Conservation (phyloP, 1,140 invertebrate genomes). For the Lithobius niger region DNA sequence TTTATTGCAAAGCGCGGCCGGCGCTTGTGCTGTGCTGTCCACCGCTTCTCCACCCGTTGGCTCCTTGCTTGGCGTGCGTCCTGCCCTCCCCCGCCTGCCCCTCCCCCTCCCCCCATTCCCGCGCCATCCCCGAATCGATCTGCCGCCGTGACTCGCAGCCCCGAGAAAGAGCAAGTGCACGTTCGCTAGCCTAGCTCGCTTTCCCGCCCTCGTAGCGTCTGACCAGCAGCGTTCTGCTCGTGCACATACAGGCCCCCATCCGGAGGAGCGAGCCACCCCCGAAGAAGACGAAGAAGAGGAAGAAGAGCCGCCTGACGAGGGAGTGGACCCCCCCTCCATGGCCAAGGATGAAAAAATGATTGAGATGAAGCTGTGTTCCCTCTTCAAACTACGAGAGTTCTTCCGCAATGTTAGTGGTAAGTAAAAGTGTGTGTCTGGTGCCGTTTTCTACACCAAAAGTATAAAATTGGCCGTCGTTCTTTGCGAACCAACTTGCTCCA, state of each 20-base stretch:
- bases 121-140: too few species aligned
- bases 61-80: too few species aligned
- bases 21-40: too few species aligned
- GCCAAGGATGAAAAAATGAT: conserved; percentile 12
- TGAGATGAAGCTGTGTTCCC: conserved; percentile 12
- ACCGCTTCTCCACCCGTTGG: too few species aligned
- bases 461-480: too few species aligned
- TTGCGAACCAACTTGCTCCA: too few species aligned
- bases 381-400: conserved; percentile 13
- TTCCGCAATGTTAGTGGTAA: conserved; percentile 10
- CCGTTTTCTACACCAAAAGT: too few species aligned
- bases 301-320: not conserved
- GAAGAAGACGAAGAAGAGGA: not conserved
- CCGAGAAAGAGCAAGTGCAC: not conserved
- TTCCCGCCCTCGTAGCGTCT: not conserved
- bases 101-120: not conserved
- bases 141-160: too few species aligned
- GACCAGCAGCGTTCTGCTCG: too few species aligned
- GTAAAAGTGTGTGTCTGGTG: too few species aligned
- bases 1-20: too few species aligned
- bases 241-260: not conserved
- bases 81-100: too few species aligned
- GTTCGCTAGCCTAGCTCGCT: not conserved
- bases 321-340: conserved; percentile 8
- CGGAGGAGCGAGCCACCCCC: not conserved